Evolutionary conservation across 92 coral and sea anemone species (phyloP), one percentile per base, ranked within the genome.

Genomic region (Muricea muricata): DNA sequence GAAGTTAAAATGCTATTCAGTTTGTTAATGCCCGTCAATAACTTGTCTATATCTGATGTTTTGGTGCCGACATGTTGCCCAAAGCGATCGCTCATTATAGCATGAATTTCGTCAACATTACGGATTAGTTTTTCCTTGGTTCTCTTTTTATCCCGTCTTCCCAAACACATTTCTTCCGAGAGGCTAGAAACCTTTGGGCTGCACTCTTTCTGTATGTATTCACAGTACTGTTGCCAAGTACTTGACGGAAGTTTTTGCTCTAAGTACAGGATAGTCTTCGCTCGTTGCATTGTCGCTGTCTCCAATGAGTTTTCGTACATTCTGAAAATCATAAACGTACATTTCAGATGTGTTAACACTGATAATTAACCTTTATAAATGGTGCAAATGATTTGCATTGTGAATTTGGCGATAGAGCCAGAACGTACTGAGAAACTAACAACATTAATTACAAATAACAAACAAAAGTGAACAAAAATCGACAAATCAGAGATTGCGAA

Each of bases 281-380:
- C 83, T 26, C 83, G 31, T 78, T 78, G 83, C 83, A 78, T 78
- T 24, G 83, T 56, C 13, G 83, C 83, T 0, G 83, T 78, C 35
- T 78, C 83, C 30, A 78, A 34, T 1, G 71, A 78, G 40, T 78
- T 78, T 37, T 78, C 83, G 35, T 78, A 78, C 83, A 56, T 78
- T 23, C 83, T 52, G n/a, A n/a, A n/a, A n/a, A n/a, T n/a, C n/a
- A n/a, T n/a, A n/a, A n/a, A n/a, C n/a, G n/a, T n/a, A n/a, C n/a
- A n/a, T n/a, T n/a, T n/a, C n/a, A n/a, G n/a, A n/a, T n/a, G n/a
- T n/a, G n/a, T n/a, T n/a, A n/a, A n/a, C n/a, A n/a, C n/a, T n/a
- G n/a, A n/a, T n/a, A n/a, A n/a, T n/a, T n/a, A n/a, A n/a, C n/a
- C n/a, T n/a, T n/a, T n/a, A n/a, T n/a, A n/a, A n/a, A n/a, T n/a